Base-by-base conservation (phyloP, 2,113 vertebrate species). In the Rynchops niger region DNA sequence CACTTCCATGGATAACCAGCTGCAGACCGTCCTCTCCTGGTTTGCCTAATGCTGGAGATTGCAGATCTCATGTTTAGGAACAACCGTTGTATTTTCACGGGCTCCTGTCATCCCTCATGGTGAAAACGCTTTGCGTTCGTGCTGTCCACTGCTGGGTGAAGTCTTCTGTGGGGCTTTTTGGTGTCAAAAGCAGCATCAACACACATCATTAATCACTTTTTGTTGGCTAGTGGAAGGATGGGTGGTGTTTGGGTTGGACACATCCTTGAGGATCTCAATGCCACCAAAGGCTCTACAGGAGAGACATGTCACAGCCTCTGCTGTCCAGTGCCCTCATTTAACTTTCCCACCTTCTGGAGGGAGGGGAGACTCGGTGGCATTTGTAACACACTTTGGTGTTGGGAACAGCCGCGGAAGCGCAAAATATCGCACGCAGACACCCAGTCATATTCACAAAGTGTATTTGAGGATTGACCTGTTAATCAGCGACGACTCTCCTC, bases 351-450 rank as follows among this genome's bases (percentile, higher is more conserved):
- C 40, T 84, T 38, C 55, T 42, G 34, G 50, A 53, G 34, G 19
- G 32, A 85, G 2, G 12, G 25, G 7, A 67, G 25, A 79, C 11
- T 34, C 26, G 4, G 43, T 55, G 19, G 65, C 32, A 73, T 20
- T 50, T 17, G 4, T 62, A 80, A 62, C 0, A 3, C 19, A 27
- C 1, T 2, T 65, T 4, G 3, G 50, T 7, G 0, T 2, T 27
- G 27, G 45, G 55, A 95, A 49, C 0, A 0, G 50, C 38, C 69
- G n/a, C 0, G 5, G 30, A 70, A 86, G 34, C 43, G 14, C 63
- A 74, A 86, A 81, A 72, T 63, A 63, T 2, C 43, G 20, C 38
- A 49, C 0, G 18, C 9, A 58, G 29, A 34, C 34, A 72, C 13
- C 45, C 69, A 77, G 50, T 20, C 73, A 11, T 2, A 77, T 12